Percentiles rank a stretch among this genome's conserved stretches.
Evolutionary conservation across 2,888 invertebrate species (phyloP).

Genomic region (Drosophila nr. perissopoda): DNA sequence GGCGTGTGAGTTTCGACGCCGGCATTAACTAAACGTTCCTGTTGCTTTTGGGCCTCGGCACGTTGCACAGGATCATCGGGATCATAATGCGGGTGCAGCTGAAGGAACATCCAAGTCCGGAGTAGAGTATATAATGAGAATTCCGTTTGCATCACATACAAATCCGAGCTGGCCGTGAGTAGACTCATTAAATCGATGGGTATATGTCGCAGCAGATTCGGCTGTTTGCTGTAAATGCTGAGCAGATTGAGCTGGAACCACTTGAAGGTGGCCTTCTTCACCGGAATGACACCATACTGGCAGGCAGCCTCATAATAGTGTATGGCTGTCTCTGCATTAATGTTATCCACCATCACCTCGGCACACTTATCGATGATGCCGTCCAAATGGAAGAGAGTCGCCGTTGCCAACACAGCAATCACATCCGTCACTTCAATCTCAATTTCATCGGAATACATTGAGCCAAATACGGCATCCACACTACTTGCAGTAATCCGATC

Average conservation of each 20-base stretch:
- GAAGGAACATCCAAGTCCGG: constrained; percentile 89
- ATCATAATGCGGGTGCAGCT: constrained; percentile 85
- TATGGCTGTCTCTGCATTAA: constrained; percentile 89
- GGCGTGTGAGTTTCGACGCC: constrained; percentile 66
- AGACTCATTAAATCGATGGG: constrained; percentile 88
- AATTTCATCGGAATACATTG: constrained; percentile 91
- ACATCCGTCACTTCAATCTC: constrained; percentile 89
- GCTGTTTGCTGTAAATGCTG: constrained; percentile 86
- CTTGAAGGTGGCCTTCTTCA: constrained; percentile 88
- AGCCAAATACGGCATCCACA: constrained; percentile 89
- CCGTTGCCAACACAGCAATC: constrained; percentile 89
- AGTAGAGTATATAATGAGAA: constrained; percentile 90
- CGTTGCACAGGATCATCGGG: constrained; percentile 80
- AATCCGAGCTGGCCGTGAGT: constrained; percentile 87
- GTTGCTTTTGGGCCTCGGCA: constrained; percentile 62
- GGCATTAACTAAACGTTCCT: constrained; percentile 57
- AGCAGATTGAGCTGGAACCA: constrained; percentile 90
- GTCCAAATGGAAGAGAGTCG: constrained; percentile 90
- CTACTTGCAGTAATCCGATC: constrained; percentile 89
- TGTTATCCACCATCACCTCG: constrained; percentile 91
- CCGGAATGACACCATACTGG: constrained; percentile 88
- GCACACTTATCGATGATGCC: constrained; percentile 90
- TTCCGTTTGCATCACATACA: constrained; percentile 92
- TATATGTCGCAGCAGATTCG: constrained; percentile 87
- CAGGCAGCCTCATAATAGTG: constrained; percentile 89